Percentiles rank a stretch among this genome's conserved stretches.
Evolutionary conservation across 2,113 vertebrate species (phyloP).

Genomic region (Bostrychus sinensis): DNA sequence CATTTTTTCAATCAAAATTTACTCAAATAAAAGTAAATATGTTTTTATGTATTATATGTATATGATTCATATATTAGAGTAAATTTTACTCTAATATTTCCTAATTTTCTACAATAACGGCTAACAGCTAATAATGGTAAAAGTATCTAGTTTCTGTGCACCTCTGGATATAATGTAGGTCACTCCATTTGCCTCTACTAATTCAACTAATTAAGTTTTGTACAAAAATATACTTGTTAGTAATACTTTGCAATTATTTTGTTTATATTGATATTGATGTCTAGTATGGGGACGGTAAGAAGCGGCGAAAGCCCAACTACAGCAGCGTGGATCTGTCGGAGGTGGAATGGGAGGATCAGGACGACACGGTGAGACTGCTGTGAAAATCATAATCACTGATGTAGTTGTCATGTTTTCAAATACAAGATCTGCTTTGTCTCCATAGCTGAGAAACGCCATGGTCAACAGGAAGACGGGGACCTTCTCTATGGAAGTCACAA

Average conservation of each 20-base stretch:
- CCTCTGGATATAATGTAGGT: no score
- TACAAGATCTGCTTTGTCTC: slow-evolving; percentile 18
- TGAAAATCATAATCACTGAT: background rate
- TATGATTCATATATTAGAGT: no score
- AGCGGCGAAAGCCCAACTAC: slow-evolving; percentile 93
- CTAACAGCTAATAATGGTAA: no score
- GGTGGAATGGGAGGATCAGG: slow-evolving; percentile 97
- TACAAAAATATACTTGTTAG: background rate
- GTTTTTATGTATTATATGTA: no score
- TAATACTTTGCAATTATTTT: background rate
- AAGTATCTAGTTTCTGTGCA: no score
- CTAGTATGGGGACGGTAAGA: slow-evolving; percentile 95
- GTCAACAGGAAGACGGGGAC: slow-evolving; percentile 96
- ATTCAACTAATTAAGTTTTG: no score
- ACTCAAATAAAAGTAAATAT: no score
- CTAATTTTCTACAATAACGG: no score
- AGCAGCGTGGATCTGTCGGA: slow-evolving; percentile 98
- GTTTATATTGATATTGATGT: slow-evolving; percentile 8
- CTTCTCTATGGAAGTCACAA: slow-evolving; percentile 98
- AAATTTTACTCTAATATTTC: no score
- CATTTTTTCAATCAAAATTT: no score
- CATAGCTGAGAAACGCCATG: slow-evolving; percentile 95
- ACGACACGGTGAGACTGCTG: slow-evolving; percentile 86
- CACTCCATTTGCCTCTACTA: no score
- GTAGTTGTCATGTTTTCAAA: background rate